A percentile compares a stretch with the other conserved stretches of the same genome.
These are phyloP conservation scores for Perccottus glenii DNA, from an alignment of 2,113 vertebrate genomes.

Conservation along the genomic window DNA sequence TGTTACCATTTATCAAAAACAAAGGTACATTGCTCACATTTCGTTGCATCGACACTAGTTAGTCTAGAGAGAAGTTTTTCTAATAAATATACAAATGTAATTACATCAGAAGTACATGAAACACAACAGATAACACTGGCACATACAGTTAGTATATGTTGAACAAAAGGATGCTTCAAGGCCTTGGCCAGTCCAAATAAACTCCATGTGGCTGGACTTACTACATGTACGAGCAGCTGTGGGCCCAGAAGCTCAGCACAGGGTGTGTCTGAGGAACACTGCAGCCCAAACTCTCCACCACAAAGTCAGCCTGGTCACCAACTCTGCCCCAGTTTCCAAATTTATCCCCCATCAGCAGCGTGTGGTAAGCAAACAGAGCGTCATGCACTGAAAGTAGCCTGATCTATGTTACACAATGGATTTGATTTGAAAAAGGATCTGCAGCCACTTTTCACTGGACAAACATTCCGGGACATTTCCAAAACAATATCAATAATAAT, in stretches of 20 bases:
- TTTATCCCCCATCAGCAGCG: slow-evolving; percentile 51
- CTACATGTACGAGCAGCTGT: slow-evolving; percentile 15
- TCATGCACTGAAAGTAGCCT: slow-evolving; percentile 24
- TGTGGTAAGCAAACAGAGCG: slow-evolving; percentile 22
- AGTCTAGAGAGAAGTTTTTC: too few species aligned
- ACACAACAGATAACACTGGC: neutral
- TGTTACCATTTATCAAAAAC: too few species aligned
- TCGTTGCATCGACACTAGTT: too few species aligned
- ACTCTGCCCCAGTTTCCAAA: slow-evolving; percentile 60
- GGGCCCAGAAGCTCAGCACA: slow-evolving; percentile 21
- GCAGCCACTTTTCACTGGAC: too few species aligned
- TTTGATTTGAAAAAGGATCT: neutral
- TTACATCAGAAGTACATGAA: neutral
- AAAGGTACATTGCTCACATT: too few species aligned
- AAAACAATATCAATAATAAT: too few species aligned
- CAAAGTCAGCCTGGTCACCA: slow-evolving; percentile 51
- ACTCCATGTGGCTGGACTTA: neutral
- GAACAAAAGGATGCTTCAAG: neutral
- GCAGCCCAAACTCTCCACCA: slow-evolving; percentile 48
- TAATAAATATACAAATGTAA: neutral
- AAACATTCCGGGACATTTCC: too few species aligned
- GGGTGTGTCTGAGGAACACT: slow-evolving; percentile 63
- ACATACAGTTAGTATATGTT: neutral
- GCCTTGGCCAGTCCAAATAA: slow-evolving; percentile 7
- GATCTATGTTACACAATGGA: slow-evolving; percentile 6